phyloP scores from a whole-genome alignment of 2,113 vertebrate genomes.

The Toxotes chatareus region DNA sequence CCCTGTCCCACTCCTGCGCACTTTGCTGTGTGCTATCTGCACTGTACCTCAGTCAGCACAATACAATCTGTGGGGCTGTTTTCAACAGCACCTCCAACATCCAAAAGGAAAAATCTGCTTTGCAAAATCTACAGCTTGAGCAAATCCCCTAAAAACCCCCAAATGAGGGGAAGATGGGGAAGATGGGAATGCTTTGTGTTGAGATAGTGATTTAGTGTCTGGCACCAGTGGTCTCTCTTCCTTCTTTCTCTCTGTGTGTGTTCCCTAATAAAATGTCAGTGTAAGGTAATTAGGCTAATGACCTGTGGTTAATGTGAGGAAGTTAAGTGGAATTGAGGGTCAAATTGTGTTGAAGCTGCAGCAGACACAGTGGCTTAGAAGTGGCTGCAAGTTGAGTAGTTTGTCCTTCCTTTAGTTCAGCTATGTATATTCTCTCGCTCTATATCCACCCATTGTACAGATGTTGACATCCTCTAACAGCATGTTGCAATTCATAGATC shows the following conservation, averaged over 20 bases:
- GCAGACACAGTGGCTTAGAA: slow-evolving; percentile 11
- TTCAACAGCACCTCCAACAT: slow-evolving; percentile 59
- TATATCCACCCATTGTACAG: slow-evolving; percentile 22
- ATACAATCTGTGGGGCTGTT: slow-evolving; percentile 64
- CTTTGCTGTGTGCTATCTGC: slow-evolving; percentile 67
- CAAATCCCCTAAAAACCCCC: slow-evolving; percentile 63
- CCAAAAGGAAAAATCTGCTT: slow-evolving; percentile 57
- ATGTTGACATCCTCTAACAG: slow-evolving; percentile 13
- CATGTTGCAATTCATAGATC: background rate
- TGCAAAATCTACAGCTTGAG: slow-evolving; percentile 68
- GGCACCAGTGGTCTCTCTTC: slow-evolving; percentile 26
- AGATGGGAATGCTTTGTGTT: slow-evolving; percentile 73
- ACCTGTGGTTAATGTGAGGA: slow-evolving; percentile 52
- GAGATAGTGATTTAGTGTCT: slow-evolving; percentile 73
- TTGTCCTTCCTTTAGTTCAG: slow-evolving; percentile 15
- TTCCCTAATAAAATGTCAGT: slow-evolving; percentile 55
- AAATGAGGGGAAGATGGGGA: slow-evolving; percentile 56
- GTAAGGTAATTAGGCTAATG: slow-evolving; percentile 71
- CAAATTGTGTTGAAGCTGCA: slow-evolving; percentile 29
- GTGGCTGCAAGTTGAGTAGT: slow-evolving; percentile 3
- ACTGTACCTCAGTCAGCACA: slow-evolving; percentile 75
- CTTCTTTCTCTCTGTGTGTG: slow-evolving; percentile 46
- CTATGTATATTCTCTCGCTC: slow-evolving; percentile 21
- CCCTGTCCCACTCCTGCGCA: slow-evolving; percentile 65
- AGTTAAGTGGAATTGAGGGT: slow-evolving; percentile 38